phyloP scores from a whole-genome alignment of 2,797 vertebrate genomes.

The Hippopotamyrus pictus region DNA sequence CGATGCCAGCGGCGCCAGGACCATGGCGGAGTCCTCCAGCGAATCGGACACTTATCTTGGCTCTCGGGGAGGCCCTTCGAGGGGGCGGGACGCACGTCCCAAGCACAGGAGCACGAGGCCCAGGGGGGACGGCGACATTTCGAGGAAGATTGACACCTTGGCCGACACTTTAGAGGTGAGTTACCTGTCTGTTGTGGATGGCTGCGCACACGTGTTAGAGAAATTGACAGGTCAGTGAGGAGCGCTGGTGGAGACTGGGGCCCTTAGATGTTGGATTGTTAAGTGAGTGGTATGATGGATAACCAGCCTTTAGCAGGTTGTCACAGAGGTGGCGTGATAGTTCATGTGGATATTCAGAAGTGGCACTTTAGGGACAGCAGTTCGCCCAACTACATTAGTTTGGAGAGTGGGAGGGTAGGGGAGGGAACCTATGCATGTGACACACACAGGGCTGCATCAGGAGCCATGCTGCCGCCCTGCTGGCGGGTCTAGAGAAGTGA shows the following conservation, averaged over 20 bases:
- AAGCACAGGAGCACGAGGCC: slow-evolving; percentile 38
- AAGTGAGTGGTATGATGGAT: neutral
- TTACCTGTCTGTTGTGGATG: neutral
- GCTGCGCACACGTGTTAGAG: neutral
- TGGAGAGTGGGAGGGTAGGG: neutral
- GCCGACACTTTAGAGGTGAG: slow-evolving; percentile 83
- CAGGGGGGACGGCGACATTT: slow-evolving; percentile 56
- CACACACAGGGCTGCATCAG: neutral
- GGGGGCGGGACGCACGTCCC: slow-evolving; percentile 54
- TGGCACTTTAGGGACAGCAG: neutral
- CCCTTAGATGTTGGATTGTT: neutral
- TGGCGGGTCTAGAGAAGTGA: neutral
- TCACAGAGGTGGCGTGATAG: neutral
- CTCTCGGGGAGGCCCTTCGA: slow-evolving; percentile 41
- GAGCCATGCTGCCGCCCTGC: neutral
- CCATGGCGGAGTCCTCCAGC: slow-evolving; percentile 80
- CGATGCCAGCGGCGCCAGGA: neutral
- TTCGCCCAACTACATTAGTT: neutral
- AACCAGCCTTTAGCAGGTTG: neutral
- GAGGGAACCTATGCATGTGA: neutral
- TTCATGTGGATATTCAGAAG: neutral
- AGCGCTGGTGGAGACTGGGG: neutral
- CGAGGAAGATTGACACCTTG: slow-evolving; percentile 81
- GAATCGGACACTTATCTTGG: slow-evolving; percentile 69
- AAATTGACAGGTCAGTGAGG: neutral